These are phyloP conservation scores for Silurus glanis DNA, from an alignment of 2,113 vertebrate species.

Conservation along the genomic window DNA sequence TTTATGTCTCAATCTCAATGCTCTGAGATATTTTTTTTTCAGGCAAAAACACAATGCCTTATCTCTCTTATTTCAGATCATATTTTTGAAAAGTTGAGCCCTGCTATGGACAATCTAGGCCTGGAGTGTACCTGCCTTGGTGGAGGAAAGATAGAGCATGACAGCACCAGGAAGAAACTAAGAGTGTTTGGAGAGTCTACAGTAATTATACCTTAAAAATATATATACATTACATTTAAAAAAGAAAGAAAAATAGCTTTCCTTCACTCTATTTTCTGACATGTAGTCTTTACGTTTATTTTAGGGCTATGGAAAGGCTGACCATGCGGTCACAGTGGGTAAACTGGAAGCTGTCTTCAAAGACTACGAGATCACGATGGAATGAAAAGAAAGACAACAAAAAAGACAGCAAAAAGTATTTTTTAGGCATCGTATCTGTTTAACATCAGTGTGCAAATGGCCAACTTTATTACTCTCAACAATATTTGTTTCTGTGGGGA, in stretches of 20 bases:
- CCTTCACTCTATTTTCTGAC: not conserved
- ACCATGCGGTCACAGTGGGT: constrained; percentile 80
- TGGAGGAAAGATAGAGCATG: constrained; percentile 88
- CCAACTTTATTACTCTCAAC: not conserved
- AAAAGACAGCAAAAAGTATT: not conserved
- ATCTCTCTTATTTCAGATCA: constrained; percentile 73
- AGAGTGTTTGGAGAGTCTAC: constrained; percentile 85
- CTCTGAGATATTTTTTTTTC: too few relatives aligned
- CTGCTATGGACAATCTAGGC: constrained; percentile 80
- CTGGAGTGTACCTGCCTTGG: constrained; percentile 83
- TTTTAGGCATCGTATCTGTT: not conserved
- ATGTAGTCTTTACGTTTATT: constrained; percentile 38
- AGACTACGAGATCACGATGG: constrained; percentile 84
- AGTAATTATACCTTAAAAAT: constrained; percentile 68
- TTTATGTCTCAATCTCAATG: too few relatives aligned
- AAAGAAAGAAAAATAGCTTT: not conserved
- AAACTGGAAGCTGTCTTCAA: constrained; percentile 78
- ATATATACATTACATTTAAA: not conserved
- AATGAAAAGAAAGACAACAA: constrained; percentile 77
- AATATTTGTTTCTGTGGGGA: not conserved
- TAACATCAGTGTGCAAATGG: not conserved
- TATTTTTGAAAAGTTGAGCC: constrained; percentile 84
- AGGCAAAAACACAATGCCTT: too few relatives aligned
- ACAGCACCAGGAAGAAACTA: constrained; percentile 81
- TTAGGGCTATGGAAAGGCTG: constrained; percentile 88